Conservation (phyloP, 1,140 invertebrate species). For the Lepidurus couesii region DNA sequence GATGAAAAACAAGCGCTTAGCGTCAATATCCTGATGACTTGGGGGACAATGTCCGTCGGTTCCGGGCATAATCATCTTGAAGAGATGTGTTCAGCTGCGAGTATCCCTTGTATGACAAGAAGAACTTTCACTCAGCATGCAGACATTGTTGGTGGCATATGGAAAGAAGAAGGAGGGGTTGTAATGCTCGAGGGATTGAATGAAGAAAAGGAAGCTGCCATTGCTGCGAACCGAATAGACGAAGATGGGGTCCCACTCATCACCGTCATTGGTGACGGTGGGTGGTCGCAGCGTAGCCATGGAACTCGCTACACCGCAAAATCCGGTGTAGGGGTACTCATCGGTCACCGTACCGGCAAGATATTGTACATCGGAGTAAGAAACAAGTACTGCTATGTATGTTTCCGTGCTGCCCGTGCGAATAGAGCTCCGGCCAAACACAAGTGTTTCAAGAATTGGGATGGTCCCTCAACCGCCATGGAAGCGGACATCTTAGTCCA, state of each 20-base stretch:
- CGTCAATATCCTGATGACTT: not conserved
- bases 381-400: slow-evolving; percentile 44
- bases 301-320: not conserved
- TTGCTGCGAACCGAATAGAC: not conserved
- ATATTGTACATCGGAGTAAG: slow-evolving; percentile 42
- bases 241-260: not conserved
- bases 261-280: not conserved
- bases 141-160: slow-evolving; percentile 1
- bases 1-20: no score
- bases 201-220: not conserved
- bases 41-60: not conserved
- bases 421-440: slow-evolving; percentile 33
- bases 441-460: slow-evolving; percentile 42
- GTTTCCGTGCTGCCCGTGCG: slow-evolving; percentile 34
- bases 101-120: slow-evolving; percentile 1
- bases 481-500: slow-evolving; percentile 45
- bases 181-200: not conserved
- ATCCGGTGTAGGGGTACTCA: slow-evolving; percentile 33
- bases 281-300: not conserved
- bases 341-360: slow-evolving; percentile 42
- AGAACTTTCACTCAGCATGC: slow-evolving; percentile 5
- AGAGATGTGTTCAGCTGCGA: slow-evolving; percentile 4
- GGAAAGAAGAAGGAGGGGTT: not conserved
- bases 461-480: slow-evolving; percentile 44
- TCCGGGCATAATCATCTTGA: not conserved